Conservation (phyloP, 2,113 vertebrate species). For the Dromas ardeola region DNA sequence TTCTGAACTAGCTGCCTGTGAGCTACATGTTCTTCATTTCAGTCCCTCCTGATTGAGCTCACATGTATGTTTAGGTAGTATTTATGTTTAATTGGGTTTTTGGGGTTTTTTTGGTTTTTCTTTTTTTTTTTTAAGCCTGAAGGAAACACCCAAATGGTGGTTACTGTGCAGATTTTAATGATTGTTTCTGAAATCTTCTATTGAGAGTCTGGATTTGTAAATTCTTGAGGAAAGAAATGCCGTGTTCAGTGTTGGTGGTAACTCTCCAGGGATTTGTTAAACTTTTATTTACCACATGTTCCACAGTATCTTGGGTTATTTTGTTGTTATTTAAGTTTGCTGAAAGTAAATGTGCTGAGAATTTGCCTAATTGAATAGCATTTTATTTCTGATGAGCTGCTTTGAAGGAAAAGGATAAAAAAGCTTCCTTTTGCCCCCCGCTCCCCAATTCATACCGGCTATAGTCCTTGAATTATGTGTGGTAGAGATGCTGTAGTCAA, state of each 20-base stretch:
- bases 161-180: not conserved
- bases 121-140: not conserved
- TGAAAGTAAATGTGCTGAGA: conserved; percentile 35
- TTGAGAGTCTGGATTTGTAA: not conserved
- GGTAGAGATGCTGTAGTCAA: conserved; percentile 49
- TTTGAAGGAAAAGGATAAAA: conserved; percentile 18
- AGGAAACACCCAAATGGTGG: not conserved
- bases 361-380: conserved; percentile 44
- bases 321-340: conserved; percentile 51
- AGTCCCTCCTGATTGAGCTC: not conserved
- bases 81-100: not conserved
- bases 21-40: not conserved
- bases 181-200: not conserved
- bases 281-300: conserved; percentile 17
- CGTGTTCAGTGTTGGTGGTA: not conserved
- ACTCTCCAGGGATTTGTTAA: conserved; percentile 36
- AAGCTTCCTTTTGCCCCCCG: not conserved
- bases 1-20: not conserved
- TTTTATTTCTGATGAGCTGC: conserved; percentile 35
- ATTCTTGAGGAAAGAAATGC: not conserved
- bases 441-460: not conserved
- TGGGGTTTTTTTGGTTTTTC: not conserved
- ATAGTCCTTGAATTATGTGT: conserved; percentile 46
- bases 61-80: not conserved
- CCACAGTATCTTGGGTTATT: not conserved